Evolutionary conservation across 2,113 vertebrate species (phyloP).

Genomic region (Lota lota): DNA sequence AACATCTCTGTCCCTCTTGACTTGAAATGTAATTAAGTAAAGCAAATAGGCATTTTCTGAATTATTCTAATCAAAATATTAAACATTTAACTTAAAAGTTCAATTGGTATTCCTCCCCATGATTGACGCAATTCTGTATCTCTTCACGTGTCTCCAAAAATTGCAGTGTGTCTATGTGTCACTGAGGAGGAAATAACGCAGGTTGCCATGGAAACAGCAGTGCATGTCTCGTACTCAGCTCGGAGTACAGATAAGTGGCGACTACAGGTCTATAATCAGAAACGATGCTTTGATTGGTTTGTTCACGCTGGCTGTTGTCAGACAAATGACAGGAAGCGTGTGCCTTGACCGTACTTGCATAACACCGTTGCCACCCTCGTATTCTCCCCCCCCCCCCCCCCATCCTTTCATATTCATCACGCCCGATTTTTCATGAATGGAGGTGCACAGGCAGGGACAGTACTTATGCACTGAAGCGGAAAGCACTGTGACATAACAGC

Average conservation of each 20-base stretch:
- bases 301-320: constrained; percentile 35
- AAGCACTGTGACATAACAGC: not conserved
- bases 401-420: not conserved
- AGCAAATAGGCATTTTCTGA: too few relatives aligned
- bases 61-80: too few relatives aligned
- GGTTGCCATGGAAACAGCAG: constrained; percentile 65
- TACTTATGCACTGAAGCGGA: not conserved
- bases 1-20: too few relatives aligned
- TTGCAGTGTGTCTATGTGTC: constrained; percentile 39
- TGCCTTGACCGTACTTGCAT: constrained; percentile 21
- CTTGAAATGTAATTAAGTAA: too few relatives aligned
- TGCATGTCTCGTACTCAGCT: constrained; percentile 55
- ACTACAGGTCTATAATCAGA: constrained; percentile 41
- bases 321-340: constrained; percentile 21
- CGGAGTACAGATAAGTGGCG: constrained; percentile 43
- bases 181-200: constrained; percentile 27
- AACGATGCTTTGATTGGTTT: constrained; percentile 51
- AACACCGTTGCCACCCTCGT: not conserved
- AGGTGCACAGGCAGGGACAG: not conserved
- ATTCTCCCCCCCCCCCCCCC: not conserved
- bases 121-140: too few relatives aligned
- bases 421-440: constrained; percentile 37
- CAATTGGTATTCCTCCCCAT: too few relatives aligned
- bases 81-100: too few relatives aligned
- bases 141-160: too few relatives aligned